phyloP scores from a whole-genome alignment of 2,113 vertebrate genomes.

The Amblyopsis rosae region DNA sequence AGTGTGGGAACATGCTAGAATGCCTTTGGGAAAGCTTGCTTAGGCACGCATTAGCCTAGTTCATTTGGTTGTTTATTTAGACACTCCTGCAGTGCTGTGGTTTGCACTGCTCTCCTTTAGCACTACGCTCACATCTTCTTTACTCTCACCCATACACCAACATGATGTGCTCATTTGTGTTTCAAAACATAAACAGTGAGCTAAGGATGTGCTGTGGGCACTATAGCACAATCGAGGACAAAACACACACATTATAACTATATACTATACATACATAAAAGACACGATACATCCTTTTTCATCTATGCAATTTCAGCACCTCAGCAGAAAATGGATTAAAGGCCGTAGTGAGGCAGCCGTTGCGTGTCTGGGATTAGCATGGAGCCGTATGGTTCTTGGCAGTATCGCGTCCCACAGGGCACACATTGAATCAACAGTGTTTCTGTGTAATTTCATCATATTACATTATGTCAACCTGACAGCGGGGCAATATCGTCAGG shows the following conservation, averaged over 20 bases:
- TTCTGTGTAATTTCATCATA: conserved; percentile 66
- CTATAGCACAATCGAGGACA: no score
- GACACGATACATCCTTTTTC: not conserved
- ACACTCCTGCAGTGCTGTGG: no score
- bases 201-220: no score
- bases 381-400: conserved; percentile 48
- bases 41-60: not conserved
- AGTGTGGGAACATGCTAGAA: conserved; percentile 41
- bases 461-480: conserved; percentile 51
- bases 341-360: conserved; percentile 20
- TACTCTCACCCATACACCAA: no score
- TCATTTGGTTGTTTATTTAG: not conserved
- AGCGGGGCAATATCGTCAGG: conserved; percentile 46
- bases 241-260: no score
- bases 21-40: conserved; percentile 20
- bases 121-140: no score
- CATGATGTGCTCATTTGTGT: no score
- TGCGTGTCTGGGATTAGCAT: conserved; percentile 54
- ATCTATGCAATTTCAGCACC: not conserved
- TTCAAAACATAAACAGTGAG: no score
- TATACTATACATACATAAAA: not conserved
- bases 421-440: conserved; percentile 48
- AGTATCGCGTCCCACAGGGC: conserved; percentile 38
- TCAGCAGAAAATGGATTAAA: not conserved
- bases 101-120: no score